Evolutionary conservation across 1,140 invertebrate genomes (phyloP), one percentile per base, ranked within the genome.

Genomic region (Antheraea pernyi): DNA sequence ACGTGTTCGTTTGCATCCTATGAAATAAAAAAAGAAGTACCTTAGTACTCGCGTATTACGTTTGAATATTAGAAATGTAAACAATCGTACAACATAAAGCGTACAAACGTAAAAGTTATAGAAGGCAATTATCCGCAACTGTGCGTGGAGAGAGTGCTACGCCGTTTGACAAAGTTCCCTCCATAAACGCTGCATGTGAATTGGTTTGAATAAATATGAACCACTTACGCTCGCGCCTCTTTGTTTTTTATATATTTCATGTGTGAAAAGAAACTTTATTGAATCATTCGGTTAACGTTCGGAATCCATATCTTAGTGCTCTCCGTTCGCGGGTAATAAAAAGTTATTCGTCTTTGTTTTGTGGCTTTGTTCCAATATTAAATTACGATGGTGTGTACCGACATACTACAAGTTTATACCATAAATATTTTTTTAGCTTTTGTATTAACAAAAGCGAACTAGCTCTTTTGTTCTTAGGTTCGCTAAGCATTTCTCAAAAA

Each of bases 131-230:
- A 72, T 72, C 64, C 13, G 42, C 71, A 72, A 42, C 67, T 64
- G 75, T 67, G 74, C 64, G 19, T n/a, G 18, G 19, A 48, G 18
- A 65, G n/a, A 48, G 37, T 65, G 37, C 19, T 48, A 65, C 64
- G 37, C 60, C 30, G 62, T 63, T 68, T 60, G 67, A 61, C 46
- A 76, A 80, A 80, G 65, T 80, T 77, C 46, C 19, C 11, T 7
- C 64, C 69, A 76, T 78, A 80, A 80, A 75, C 76, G 71, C 76
- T 75, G 74, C 74, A 76, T 78, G 68, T 78, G 65, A 78, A 78
- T 76, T 70, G 69, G 46, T 74, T 75, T 73, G 75, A 75, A 77
- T 79, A 75, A 75, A 79, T 53, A 78, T 75, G 69, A 75, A 63
- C 69, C 59, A 48, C 19, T 65, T 48, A 0, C 62, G 37, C 19